Percentiles rank a stretch among this genome's conserved stretches.
Conservation (phyloP, 2,113 vertebrate species). For the Otolemur garnettii region DNA sequence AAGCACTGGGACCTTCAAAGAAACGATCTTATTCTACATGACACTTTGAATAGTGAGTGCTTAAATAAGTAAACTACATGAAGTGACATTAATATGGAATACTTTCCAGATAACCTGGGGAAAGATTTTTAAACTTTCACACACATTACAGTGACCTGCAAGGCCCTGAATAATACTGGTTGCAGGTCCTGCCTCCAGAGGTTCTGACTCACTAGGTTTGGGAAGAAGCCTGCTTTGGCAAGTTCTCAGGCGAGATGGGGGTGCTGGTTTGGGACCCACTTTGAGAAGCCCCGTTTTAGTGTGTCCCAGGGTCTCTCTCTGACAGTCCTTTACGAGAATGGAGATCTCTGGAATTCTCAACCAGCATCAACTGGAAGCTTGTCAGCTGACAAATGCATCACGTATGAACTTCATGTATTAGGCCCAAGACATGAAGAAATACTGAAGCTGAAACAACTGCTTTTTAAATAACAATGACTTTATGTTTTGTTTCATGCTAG, state of each 20-base stretch:
- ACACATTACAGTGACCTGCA: no score
- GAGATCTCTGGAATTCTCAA: background rate
- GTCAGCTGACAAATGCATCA: background rate
- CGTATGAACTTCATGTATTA: background rate
- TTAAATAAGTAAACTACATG: background rate
- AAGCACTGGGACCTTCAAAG: background rate
- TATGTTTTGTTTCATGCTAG: background rate
- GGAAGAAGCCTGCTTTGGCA: background rate
- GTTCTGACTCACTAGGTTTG: background rate
- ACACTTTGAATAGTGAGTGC: background rate
- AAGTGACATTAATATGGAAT: no score
- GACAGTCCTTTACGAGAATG: no score
- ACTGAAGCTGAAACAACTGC: background rate
- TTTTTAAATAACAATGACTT: background rate
- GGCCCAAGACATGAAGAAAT: background rate
- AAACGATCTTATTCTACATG: background rate
- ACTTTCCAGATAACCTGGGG: background rate
- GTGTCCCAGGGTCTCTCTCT: accelerated
- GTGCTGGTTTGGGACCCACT: background rate
- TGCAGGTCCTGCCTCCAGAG: background rate
- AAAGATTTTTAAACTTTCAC: background rate
- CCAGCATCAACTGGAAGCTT: background rate
- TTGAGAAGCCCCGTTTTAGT: background rate
- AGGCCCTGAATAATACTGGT: accelerated
- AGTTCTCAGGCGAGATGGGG: accelerated